Percentiles rank a stretch among this genome's conserved stretches.
Evolutionary conservation across 2,888 invertebrate genomes (phyloP).

Genomic region (Formica aserva): DNA sequence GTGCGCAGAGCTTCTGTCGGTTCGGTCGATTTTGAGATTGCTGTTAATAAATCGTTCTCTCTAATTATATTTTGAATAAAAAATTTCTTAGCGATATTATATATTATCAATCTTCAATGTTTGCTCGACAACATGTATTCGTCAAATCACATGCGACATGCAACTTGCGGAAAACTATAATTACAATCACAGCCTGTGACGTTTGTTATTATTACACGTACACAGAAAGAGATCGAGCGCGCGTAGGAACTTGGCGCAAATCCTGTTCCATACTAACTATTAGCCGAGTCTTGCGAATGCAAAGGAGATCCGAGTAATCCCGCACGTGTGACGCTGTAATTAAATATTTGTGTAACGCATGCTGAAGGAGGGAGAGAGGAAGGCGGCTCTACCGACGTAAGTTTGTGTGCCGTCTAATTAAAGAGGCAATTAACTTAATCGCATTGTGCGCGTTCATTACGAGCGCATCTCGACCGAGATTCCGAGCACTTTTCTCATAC

Average conservation of each 20-base stretch:
- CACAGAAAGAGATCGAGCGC: conserved; percentile 4
- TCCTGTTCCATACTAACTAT: conserved; percentile 28
- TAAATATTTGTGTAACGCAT: conserved; percentile 77
- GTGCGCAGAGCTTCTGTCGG: background rate
- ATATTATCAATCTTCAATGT: background rate
- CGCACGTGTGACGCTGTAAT: conserved; percentile 74
- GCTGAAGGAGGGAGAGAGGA: conserved; percentile 33
- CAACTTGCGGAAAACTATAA: conserved; percentile 1
- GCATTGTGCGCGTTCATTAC: conserved; percentile 74
- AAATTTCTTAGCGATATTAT: background rate
- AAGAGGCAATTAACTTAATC: conserved; percentile 79
- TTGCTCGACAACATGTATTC: background rate
- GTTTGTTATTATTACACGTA: background rate
- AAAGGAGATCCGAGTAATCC: conserved; percentile 63
- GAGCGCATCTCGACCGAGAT: conserved; percentile 55
- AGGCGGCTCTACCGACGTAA: conserved; percentile 51
- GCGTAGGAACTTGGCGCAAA: conserved; percentile 28
- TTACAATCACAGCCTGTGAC: background rate
- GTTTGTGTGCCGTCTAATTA: conserved; percentile 75
- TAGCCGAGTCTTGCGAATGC: conserved; percentile 44
- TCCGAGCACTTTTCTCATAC: conserved; percentile 23
- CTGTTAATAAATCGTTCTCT: background rate
- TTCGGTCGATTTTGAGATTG: background rate
- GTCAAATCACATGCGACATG: background rate
- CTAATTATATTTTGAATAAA: background rate